Conservation (phyloP, 2,113 vertebrate species). For the Gadus macrocephalus region DNA sequence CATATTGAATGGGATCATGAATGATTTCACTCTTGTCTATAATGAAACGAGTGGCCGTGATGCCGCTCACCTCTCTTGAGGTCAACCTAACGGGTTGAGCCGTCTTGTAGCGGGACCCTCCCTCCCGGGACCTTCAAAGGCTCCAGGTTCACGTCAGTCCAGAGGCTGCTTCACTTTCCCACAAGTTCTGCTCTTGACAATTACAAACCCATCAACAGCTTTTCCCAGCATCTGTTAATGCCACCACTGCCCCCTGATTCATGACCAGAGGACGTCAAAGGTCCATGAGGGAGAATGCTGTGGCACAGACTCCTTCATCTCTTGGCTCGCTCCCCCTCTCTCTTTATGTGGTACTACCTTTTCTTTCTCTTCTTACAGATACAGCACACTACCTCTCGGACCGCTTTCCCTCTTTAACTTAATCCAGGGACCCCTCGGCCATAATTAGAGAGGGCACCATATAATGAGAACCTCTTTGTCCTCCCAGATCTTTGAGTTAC, state of each 20-base stretch:
- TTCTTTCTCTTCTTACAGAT: background rate
- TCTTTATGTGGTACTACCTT: background rate
- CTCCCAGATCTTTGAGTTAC: constrained; percentile 2
- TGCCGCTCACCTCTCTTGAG: constrained; percentile 12
- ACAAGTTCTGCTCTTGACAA: constrained; percentile 40
- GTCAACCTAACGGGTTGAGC: constrained; percentile 34
- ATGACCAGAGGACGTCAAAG: no score
- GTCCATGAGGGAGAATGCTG: no score
- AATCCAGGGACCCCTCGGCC: background rate
- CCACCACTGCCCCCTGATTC: background rate
- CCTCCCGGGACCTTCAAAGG: constrained; percentile 17
- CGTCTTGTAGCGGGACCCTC: constrained; percentile 21
- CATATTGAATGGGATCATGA: no score
- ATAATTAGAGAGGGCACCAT: background rate
- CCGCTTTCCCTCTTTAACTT: background rate
- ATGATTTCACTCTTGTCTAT: no score
- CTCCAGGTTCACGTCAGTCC: constrained; percentile 45
- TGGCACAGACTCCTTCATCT: background rate
- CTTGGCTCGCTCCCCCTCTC: background rate
- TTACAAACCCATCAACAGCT: background rate
- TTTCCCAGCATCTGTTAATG: constrained; percentile 5
- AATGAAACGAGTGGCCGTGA: background rate
- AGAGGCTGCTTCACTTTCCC: constrained; percentile 52
- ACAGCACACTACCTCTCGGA: background rate
- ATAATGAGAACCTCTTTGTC: constrained; percentile 5